Evolutionary conservation across 1,140 invertebrate genomes (phyloP), one percentile per base, ranked within the genome.

Genomic region (Cotesia glomerata): DNA sequence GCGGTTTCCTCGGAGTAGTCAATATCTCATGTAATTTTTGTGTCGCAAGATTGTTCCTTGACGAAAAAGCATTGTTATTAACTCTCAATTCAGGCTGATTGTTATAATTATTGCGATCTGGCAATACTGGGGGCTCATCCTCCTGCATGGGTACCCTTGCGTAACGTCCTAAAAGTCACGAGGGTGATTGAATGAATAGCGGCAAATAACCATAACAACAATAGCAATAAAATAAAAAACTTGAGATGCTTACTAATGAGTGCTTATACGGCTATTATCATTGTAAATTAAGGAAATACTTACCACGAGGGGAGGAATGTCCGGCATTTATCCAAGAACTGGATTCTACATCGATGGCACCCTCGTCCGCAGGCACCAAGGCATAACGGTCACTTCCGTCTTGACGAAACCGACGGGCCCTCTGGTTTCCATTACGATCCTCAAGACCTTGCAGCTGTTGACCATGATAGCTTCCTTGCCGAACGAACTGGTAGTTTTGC

Each of bases 1-100:
- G 80, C 8, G 85, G 80, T 75, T 92, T 92, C 54, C 90, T 88
- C 0, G 92, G 93, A 7, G 93, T 93, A 9, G 91, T 90, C 3
- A 94, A 80, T 9, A 93, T 83, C 74, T 93, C 92, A 78, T 94
- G 92, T 0, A 94, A 81, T 77, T 92, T 93, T 78, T 93, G 91
- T 0, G 93, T 94, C 0, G 92, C 93, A 5, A 92, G 81, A 80
- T 91, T 90, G 74, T 89, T 90, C 61, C 88, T 83, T 0, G 88
- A 86, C 66, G 89, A 90, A 80, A 78, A 66, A 39, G 58, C 56
- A 74, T 69, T 45, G 0, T 9, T 63, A 74, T 69, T 56, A 34
- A 70, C 35, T 59, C 75, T 39, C 8, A 68, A 59, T 68, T 67
- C 49, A 54, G 14, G 62, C 36, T 72, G 65, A 18, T 71, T 71